Percentiles rank a stretch among this genome's conserved stretches.
phyloP scores from a whole-genome alignment of 1,140 invertebrate genomes.

The Magallana ariakensis region DNA sequence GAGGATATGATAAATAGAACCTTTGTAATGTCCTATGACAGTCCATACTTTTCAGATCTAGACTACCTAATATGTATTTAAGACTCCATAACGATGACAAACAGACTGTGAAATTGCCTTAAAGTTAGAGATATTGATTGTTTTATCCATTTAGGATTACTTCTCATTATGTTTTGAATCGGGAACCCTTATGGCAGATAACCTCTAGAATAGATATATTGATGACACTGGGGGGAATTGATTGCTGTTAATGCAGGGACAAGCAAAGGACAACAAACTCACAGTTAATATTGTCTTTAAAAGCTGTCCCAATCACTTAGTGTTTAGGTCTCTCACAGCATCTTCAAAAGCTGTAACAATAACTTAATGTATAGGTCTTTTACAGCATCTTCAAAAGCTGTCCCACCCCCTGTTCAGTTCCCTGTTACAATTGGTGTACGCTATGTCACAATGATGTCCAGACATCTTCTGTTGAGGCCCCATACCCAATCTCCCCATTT shows the following conservation, averaged over 20 bases:
- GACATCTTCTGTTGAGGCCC: too few relatives aligned
- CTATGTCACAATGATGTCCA: too few relatives aligned
- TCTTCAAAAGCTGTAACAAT: too few relatives aligned
- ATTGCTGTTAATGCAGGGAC: slow-evolving; percentile 16
- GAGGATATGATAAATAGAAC: too few relatives aligned
- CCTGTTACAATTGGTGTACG: too few relatives aligned
- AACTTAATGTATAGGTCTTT: too few relatives aligned
- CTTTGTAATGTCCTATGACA: too few relatives aligned
- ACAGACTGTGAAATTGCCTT: slow-evolving; percentile 23
- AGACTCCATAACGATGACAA: neutral
- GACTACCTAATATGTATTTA: neutral
- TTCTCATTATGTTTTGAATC: slow-evolving; percentile 32
- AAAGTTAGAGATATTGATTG: slow-evolving; percentile 16
- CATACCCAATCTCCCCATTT: too few relatives aligned
- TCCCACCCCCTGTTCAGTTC: too few relatives aligned
- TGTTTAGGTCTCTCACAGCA: too few relatives aligned
- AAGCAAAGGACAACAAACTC: neutral
- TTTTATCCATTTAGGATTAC: slow-evolving; percentile 19
- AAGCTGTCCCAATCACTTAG: too few relatives aligned
- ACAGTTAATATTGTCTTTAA: neutral
- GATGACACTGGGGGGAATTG: neutral
- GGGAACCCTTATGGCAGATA: slow-evolving; percentile 4
- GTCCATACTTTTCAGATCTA: slow-evolving; percentile 10
- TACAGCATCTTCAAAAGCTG: too few relatives aligned
- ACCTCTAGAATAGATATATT: slow-evolving; percentile 16